Base-by-base conservation (phyloP, 2,113 vertebrate species). In the Cynopterus brachyotis region DNA sequence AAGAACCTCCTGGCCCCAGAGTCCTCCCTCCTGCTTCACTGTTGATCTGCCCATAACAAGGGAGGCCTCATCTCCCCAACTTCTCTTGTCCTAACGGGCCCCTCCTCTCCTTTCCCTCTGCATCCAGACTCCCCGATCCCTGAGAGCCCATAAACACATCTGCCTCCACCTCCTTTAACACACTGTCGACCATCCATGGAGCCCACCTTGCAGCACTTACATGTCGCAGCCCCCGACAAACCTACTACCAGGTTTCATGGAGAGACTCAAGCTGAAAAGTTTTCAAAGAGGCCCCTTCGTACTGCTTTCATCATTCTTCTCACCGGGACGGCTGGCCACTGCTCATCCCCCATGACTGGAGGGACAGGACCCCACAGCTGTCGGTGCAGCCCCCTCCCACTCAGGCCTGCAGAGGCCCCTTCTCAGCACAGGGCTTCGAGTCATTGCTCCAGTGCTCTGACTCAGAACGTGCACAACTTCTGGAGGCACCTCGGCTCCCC, bases 291-390 rank as follows among this genome's bases (percentile, higher is more conserved):
- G 7, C 0, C 86, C 40, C 64, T 76, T 47, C 47, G 32, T 0
- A 13, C 0, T 9, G 8, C 20, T 26, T 1, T 32, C 62, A 26
- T 5, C 0, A 26, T 35, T 7, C 2, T 12, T 10, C 40, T 35
- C 40, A 24, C 53, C 42, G 3, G 40, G 67, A 37, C 45, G 30
- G 67, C 62, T 1, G 6, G 42, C 62, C 3, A 2, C 16, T 1
- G 45, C 89, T 72, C 60, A 12, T 10, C 66, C 24, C 2, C 47
- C 40, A 4, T 8, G 81, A n/a, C 94, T 42, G 13, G 57, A 53
- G 42, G 60, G 22, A 50, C 47, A 37, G 60, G 17, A 47, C 47
- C 37, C 40, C 64, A 40, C 1, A 0, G 9, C 64, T 30, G 17
- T 55, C 24, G 0, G 32, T 8, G 6, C 7, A 6, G 50, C 20